Conservation (phyloP, 2,797 vertebrate genomes). For the Xenops minutus region DNA sequence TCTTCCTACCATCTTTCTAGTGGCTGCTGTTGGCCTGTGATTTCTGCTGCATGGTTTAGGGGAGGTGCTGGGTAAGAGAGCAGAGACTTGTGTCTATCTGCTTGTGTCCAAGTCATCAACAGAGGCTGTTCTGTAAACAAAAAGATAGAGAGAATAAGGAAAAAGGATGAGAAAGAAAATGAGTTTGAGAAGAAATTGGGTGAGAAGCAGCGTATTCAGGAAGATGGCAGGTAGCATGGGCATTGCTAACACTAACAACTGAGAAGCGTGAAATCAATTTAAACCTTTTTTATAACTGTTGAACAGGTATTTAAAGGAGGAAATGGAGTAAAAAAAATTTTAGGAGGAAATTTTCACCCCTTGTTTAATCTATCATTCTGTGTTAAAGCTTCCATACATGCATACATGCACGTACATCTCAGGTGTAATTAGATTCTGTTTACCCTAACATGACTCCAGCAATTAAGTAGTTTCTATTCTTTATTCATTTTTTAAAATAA, state of each 20-base stretch:
- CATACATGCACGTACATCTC: not conserved
- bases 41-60: not conserved
- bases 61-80: not conserved
- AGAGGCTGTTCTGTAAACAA: not conserved
- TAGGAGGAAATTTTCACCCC: not conserved
- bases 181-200: not conserved
- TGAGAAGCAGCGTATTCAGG: not conserved
- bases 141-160: not conserved
- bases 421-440: not conserved
- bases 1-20: not conserved
- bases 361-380: not conserved
- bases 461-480: not conserved
- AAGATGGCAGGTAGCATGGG: not conserved
- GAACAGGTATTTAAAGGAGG: not conserved
- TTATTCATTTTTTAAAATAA: not conserved
- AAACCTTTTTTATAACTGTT: not conserved
- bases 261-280: not conserved
- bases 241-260: not conserved
- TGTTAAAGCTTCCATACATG: not conserved
- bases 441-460: not conserved
- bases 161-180: not conserved
- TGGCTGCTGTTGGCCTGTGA: not conserved
- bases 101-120: not conserved
- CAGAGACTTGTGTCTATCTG: not conserved
- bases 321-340: not conserved